Conservation (phyloP, 2,113 vertebrate species). For the Otus sunia region DNA sequence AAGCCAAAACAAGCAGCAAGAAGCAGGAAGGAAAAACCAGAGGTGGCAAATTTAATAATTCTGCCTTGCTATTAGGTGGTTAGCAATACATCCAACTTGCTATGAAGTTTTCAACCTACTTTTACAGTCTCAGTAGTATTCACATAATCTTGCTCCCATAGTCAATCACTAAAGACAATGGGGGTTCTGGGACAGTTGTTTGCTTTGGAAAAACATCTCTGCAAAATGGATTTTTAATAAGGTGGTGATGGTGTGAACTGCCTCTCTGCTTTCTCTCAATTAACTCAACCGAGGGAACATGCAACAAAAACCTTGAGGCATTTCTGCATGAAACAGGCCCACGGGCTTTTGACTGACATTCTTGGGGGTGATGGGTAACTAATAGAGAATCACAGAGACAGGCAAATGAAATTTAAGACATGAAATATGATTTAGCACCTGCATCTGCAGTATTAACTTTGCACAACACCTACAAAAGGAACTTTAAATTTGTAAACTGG, state of each 20-base stretch:
- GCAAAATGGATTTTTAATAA: background rate
- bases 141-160: background rate
- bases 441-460: background rate
- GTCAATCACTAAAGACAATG: accelerated
- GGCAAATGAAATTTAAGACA: background rate
- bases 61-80: background rate
- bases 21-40: background rate
- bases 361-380: background rate
- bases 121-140: background rate
- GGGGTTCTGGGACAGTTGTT: background rate
- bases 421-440: background rate
- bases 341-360: background rate
- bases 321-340: background rate
- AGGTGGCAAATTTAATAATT: background rate
- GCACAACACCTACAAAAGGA: background rate
- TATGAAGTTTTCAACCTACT: background rate
- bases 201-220: background rate
- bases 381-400: background rate
- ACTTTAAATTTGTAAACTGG: background rate
- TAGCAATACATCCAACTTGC: background rate
- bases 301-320: background rate
- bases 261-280: background rate
- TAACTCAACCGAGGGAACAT: background rate
- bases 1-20: background rate
- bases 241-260: background rate